Conservation (phyloP, 2,113 vertebrate genomes). For the Datnioides undecimradiatus region DNA sequence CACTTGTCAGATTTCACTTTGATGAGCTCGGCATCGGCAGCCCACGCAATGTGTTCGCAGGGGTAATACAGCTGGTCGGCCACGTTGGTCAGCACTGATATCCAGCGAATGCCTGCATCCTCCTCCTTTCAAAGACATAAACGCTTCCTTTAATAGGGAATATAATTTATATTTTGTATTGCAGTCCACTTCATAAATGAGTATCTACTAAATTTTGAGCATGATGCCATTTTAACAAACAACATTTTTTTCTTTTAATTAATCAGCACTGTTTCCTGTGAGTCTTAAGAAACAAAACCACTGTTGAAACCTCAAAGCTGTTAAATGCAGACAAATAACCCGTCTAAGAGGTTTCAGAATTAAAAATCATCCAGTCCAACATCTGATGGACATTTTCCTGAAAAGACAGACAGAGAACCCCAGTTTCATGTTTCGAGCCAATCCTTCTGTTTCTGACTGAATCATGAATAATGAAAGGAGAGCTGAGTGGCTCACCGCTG, state of each 20-base stretch:
- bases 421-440: background rate
- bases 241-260: background rate
- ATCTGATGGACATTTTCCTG: background rate
- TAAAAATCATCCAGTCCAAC: background rate
- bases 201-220: background rate
- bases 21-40: conserved; percentile 88
- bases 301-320: background rate
- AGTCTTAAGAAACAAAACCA: background rate
- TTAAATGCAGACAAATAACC: background rate
- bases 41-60: conserved; percentile 96
- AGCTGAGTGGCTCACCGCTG: conserved; percentile 80
- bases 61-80: conserved; percentile 97
- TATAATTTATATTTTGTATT: no score
- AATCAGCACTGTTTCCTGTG: background rate
- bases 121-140: conserved; percentile 84
- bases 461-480: background rate
- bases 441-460: background rate
- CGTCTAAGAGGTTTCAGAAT: background rate
- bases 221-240: background rate
- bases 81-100: conserved; percentile 90
- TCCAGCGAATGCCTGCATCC: conserved; percentile 85
- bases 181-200: background rate
- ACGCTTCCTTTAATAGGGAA: no score
- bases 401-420: no score
- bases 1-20: conserved; percentile 83